A percentile compares a stretch with the other conserved stretches of the same genome.
phyloP scores from a whole-genome alignment of 2,113 vertebrate species.

The Cygnus buccinator region DNA sequence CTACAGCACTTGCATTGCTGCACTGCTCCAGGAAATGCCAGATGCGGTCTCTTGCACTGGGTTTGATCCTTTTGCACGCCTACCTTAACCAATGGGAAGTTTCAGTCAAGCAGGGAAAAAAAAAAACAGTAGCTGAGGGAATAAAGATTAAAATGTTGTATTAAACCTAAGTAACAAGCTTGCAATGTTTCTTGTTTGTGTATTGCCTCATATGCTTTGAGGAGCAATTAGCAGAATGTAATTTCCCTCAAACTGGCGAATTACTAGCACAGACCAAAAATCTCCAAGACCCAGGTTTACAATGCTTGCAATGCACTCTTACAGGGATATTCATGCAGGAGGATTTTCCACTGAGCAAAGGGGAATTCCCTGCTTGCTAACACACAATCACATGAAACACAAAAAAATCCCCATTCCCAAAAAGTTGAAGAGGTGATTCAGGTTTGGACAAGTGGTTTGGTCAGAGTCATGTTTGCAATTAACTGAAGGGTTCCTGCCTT shows the following conservation, averaged over 20 bases:
- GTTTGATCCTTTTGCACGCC: not conserved
- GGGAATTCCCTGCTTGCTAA: not conserved
- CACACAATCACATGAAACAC: not conserved
- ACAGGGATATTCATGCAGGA: accelerated
- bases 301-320: not conserved
- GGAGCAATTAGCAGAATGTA: not conserved
- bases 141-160: not conserved
- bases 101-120: not conserved
- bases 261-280: not conserved
- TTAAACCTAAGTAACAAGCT: not conserved
- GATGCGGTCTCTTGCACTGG: not conserved
- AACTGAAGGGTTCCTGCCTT: not conserved
- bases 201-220: not conserved
- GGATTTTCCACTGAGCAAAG: not conserved
- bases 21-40: not conserved
- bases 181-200: accelerated
- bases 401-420: not conserved
- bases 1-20: not conserved
- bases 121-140: not conserved
- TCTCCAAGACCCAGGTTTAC: not conserved
- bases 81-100: not conserved
- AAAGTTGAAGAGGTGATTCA: not conserved
- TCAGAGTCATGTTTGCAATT: not conserved
- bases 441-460: not conserved
- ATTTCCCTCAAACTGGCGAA: not conserved